Percentiles rank a stretch among this genome's conserved stretches.
Conservation (phyloP, 2,888 invertebrate species). For the Theretra japonica region DNA sequence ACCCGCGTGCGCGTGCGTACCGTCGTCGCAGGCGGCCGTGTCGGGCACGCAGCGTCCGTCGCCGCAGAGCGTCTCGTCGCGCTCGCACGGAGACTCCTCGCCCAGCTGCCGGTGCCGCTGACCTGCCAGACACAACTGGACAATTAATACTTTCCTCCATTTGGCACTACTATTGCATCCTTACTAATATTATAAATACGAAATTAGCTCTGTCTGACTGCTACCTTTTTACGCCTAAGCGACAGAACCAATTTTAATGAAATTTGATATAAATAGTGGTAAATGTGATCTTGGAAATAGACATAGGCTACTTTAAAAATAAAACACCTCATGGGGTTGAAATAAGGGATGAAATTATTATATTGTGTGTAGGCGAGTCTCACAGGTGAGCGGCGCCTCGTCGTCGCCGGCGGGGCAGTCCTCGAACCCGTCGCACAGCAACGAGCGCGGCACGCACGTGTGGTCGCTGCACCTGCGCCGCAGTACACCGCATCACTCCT, state of each 20-base stretch:
- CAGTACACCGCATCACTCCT: background rate
- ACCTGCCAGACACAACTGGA: constrained; percentile 34
- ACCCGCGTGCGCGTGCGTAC: constrained; percentile 37
- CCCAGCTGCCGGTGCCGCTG: constrained; percentile 46
- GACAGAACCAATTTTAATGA: no score
- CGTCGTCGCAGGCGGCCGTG: constrained; percentile 51
- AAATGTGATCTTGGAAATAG: no score
- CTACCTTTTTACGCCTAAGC: no score
- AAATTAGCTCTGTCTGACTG: no score
- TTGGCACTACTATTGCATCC: no score
- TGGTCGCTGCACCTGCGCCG: constrained; percentile 76
- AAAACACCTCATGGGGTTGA: no score
- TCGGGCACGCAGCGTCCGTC: constrained; percentile 70
- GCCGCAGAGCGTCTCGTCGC: constrained; percentile 59
- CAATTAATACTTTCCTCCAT: no score
- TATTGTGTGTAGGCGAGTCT: constrained; percentile 38
- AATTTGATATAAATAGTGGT: no score
- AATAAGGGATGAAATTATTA: no score
- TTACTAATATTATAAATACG: no score
- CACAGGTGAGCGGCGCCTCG: constrained; percentile 73
- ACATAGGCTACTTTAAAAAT: no score
- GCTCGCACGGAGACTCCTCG: constrained; percentile 54
- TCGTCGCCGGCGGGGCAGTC: constrained; percentile 87
- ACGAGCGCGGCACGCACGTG: constrained; percentile 87
- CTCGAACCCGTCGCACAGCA: constrained; percentile 89